Base-by-base conservation (phyloP, 1,140 invertebrate species). In the Euura saliciscinereae region DNA sequence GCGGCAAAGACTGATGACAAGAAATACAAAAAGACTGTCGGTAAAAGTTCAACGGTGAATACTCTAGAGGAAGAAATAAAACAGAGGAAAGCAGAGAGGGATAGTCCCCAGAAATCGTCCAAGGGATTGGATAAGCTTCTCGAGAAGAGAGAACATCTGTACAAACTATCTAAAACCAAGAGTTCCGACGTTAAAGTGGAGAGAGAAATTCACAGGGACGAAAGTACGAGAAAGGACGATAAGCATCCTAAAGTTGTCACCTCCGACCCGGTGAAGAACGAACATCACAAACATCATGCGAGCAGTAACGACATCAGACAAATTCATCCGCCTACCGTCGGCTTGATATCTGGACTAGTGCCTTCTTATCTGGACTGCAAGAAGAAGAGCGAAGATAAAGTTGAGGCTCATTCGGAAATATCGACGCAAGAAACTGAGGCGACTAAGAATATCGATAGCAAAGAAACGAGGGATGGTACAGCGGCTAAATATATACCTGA, bases 31-130 rank as follows among this genome's bases (percentile, higher is more conserved):
- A 67, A 67, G 43, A 67, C 28, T 7, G 73, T 72, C 10, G 80
- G 77, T 10, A 85, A 82, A 43, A 85, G 82, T 70, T 59, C 51
- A 59, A 79, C 78, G 0, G 76, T 83, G 3, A 82, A 86, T 44
- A 84, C 79, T 0, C 72, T 92, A 76, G 86, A 92, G 79, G 88
- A 91, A 70, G 89, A 90, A 71, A 89, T 90, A 79, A 85, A 88
- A 51, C 89, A 90, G 66, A 83, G 89, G 10, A 84, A 89, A 70
- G 89, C 88, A 0, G 88, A 87, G 70, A 82, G 88, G 65, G 88
- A 89, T 65, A 86, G 82, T 72, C 83, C 84, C 0, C 87, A 87
- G 45, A 89, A 88, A 69, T 85, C 87, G 0, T 85, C 84, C 11
- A 86, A 84, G 59, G 87, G 88, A 13, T 79, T 90, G 4, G 89